phyloP scores from a whole-genome alignment of 1,140 invertebrate genomes.

The Eulimnadia texana region DNA sequence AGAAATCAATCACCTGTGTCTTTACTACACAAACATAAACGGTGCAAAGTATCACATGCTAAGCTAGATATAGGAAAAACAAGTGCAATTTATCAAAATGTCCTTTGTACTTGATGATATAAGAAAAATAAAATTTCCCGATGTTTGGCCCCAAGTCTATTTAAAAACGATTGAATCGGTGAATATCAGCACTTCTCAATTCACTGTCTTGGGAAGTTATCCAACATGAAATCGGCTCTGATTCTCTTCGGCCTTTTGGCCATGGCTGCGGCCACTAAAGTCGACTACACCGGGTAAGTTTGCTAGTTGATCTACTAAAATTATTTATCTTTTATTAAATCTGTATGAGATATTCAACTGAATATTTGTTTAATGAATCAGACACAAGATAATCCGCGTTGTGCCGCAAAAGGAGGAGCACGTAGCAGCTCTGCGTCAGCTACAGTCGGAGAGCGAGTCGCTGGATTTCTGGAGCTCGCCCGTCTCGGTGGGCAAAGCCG shows the following conservation, averaged over 20 bases:
- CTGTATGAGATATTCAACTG: background rate
- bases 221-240: background rate
- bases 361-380: background rate
- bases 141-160: no score
- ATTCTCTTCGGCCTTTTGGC: background rate
- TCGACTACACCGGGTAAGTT: background rate
- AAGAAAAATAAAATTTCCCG: no score
- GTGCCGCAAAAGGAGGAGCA: background rate
- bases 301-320: background rate
- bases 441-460: background rate
- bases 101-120: no score
- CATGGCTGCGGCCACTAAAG: background rate
- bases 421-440: background rate
- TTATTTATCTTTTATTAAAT: background rate
- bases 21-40: no score
- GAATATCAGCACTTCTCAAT: background rate
- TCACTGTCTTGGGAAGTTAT: background rate
- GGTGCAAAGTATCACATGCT: no score
- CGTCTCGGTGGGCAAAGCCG: background rate
- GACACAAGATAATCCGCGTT: conserved; percentile 8
- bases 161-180: background rate
- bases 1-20: no score
- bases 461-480: conserved; percentile 4
- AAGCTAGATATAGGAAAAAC: no score
- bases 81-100: no score